Percentiles rank a stretch among this genome's conserved stretches.
These are phyloP conservation scores for Sinonovacula constricta DNA, from an alignment of 1,140 invertebrate species.

Conservation along the genomic window DNA sequence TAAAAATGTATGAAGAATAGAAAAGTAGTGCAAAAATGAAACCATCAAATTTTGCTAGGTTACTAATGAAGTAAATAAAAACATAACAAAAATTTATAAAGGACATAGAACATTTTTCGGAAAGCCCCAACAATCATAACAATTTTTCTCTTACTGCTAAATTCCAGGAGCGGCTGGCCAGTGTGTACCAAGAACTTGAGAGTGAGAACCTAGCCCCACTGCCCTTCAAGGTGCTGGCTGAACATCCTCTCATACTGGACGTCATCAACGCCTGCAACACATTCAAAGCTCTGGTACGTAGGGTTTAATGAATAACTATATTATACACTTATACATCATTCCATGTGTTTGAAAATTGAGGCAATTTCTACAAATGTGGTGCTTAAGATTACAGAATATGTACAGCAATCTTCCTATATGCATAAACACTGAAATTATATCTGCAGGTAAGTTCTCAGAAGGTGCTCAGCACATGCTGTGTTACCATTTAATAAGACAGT, in stretches of 20 bases:
- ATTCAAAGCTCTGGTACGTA: conserved; percentile 74
- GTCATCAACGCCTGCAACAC: conserved; percentile 68
- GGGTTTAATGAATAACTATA: background rate
- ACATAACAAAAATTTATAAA: background rate
- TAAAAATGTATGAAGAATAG: background rate
- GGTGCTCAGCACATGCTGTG: no score
- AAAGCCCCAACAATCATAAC: no score
- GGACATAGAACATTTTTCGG: background rate
- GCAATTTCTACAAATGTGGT: background rate
- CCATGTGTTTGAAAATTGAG: background rate
- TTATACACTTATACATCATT: background rate
- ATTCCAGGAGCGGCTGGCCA: conserved; percentile 70
- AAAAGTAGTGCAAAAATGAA: background rate
- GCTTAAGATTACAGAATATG: background rate
- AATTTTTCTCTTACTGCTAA: no score
- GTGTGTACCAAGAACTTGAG: conserved; percentile 73
- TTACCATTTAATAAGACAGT: no score
- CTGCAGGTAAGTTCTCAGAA: no score
- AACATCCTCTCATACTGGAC: conserved; percentile 77
- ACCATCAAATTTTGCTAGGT: background rate
- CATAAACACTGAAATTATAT: background rate
- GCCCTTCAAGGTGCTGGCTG: conserved; percentile 70
- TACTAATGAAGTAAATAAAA: background rate
- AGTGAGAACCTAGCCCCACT: conserved; percentile 63
- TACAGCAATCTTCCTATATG: background rate